Evolutionary conservation across 2,888 invertebrate species (phyloP), one percentile per base, ranked within the genome.

Genomic region (Adineta ricciae): DNA sequence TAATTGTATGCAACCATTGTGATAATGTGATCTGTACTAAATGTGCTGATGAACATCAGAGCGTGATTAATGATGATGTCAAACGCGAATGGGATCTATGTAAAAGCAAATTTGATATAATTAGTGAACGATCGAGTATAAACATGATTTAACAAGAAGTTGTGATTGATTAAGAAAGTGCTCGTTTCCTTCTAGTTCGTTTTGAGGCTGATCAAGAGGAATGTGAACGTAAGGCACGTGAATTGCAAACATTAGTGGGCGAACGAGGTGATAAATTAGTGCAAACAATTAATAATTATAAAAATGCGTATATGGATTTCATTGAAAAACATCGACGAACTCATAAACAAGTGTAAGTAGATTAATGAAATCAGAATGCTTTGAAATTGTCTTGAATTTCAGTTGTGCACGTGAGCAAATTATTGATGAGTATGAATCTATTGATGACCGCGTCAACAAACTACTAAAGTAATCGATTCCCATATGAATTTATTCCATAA

Each of bases 1-100:
- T 78, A 78, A n/a, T 78, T 41, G 19, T 78, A 21, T 78, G 78
- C 41, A 78, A 21, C n/a, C 78, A 78, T 78, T 78, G 78, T 41
- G 78, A 78, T n/a, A 41, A 78, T 41, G 78, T 78, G 9, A 78
- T 78, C 1, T 78, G 78, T 78, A 14, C 24, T 21, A 78, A 41
- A 38, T 78, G 78, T 78, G n/a, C 14, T 41, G 24, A 38, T 14
- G 41, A 78, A 78, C 78, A 78, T 78, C 24, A n/a, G 5, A 41
- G n/a, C n/a, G 3, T 78, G 2, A n/a, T 78, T 38, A 78, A 78
- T 78, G n/a, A 78, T 24, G n/a, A 78, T 24, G 24, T 78, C 14
- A 41, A 78, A 41, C 8, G n/a, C 14, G 38, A 41, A 41, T 78
- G 78, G 78, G 41, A 41, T 24, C 5, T 41, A 41, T 78, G 41